Evolutionary conservation across 2,113 vertebrate genomes (phyloP).

Genomic region (Pionites leucogaster): DNA sequence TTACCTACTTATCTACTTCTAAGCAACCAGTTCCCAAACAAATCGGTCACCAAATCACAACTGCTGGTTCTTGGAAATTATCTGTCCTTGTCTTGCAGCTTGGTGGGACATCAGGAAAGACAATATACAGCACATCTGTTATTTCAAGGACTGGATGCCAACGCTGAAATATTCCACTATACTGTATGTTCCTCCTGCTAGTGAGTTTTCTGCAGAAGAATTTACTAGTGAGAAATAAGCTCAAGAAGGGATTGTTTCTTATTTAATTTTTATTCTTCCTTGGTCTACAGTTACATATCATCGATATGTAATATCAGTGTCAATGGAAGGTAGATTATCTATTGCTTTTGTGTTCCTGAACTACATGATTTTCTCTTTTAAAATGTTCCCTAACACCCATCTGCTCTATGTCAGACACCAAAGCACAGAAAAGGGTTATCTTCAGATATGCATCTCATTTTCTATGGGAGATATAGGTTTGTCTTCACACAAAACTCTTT

Average conservation of each 20-base stretch:
- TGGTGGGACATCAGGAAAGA: not conserved
- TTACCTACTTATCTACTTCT: not conserved
- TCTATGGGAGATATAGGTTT: not conserved
- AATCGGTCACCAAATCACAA: not conserved
- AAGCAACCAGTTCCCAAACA: not conserved
- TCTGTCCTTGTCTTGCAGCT: not conserved
- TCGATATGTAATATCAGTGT: not conserved
- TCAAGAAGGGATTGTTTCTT: not conserved
- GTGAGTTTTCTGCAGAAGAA: not conserved
- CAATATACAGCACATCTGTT: not conserved
- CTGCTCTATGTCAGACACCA: not conserved
- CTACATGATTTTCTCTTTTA: not conserved
- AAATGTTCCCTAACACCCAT: not conserved
- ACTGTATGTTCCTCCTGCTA: not conserved
- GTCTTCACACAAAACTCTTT: not conserved
- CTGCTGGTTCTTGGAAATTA: not conserved
- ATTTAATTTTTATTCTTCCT: not conserved
- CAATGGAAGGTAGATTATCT: not conserved
- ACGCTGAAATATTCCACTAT: not conserved
- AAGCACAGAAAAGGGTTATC: not conserved
- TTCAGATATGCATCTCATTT: not conserved
- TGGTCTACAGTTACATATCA: not conserved
- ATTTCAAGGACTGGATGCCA: not conserved
- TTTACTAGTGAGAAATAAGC: not conserved
- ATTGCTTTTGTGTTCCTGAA: not conserved